These are phyloP conservation scores for Drosophila koepferae DNA, from an alignment of 2,888 invertebrate genomes.

Conservation along the genomic window DNA sequence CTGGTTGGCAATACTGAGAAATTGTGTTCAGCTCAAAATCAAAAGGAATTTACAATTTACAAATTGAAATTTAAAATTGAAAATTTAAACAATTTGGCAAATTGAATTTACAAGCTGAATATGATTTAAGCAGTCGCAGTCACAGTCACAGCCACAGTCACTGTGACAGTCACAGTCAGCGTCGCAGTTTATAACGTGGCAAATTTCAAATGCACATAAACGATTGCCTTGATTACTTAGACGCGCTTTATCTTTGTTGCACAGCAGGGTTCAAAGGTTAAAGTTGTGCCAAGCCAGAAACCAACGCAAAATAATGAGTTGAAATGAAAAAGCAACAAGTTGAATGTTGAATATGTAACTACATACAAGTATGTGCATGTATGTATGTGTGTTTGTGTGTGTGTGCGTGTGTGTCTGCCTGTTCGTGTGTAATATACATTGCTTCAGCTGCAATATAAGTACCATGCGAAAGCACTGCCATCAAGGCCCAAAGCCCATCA, in stretches of 20 bases:
- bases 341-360: conserved; percentile 14
- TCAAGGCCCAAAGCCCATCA: conserved; percentile 61
- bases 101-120: conserved; percentile 33
- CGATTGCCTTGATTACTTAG: conserved; percentile 70
- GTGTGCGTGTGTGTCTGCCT: background rate
- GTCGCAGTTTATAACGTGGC: conserved; percentile 15
- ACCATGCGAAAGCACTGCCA: conserved; percentile 31
- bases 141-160: conserved; percentile 1
- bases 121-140: background rate
- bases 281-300: conserved; percentile 16
- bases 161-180: conserved; percentile 10
- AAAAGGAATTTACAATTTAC: conserved; percentile 37
- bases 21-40: conserved; percentile 10
- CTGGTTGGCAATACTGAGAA: background rate
- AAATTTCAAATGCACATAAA: conserved; percentile 70
- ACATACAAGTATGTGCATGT: background rate
- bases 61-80: conserved; percentile 6
- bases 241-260: conserved; percentile 48
- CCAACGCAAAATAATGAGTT: conserved; percentile 16
- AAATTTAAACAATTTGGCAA: conserved; percentile 17
- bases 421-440: conserved; percentile 13
- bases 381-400: background rate
- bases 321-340: conserved; percentile 70
- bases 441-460: conserved; percentile 10
- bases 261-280: conserved; percentile 66